These are phyloP conservation scores for Melanotus villosus DNA, from an alignment of 2,888 invertebrate species.

Conservation along the genomic window DNA sequence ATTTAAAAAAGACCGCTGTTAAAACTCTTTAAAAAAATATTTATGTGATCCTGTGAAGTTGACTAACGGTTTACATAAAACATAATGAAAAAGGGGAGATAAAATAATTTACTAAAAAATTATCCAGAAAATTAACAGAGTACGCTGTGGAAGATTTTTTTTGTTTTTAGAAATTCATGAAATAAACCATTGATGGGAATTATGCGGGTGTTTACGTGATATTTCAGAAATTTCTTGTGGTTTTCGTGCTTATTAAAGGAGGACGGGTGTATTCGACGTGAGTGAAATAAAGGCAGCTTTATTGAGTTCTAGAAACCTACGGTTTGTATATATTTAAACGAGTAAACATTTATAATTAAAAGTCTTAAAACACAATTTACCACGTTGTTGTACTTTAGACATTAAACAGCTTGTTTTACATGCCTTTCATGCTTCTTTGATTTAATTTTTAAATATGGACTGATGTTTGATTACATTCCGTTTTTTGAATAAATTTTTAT, in stretches of 20 bases:
- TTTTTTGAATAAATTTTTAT: too few species aligned
- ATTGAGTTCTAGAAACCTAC: conserved; percentile 11
- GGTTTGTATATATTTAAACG: conserved; percentile 32
- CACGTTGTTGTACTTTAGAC: conserved; percentile 14
- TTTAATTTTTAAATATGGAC: not conserved
- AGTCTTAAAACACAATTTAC: conserved; percentile 29
- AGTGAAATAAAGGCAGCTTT: not conserved
- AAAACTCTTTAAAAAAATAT: too few species aligned
- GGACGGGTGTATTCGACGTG: conserved; percentile 11
- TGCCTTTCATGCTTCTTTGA: not conserved
- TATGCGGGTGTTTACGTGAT: not conserved
- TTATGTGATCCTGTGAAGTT: too few species aligned
- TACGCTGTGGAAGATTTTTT: too few species aligned
- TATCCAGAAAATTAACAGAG: too few species aligned
- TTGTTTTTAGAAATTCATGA: too few species aligned
- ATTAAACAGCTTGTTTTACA: not conserved
- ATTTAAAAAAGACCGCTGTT: too few species aligned
- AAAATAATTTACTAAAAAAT: too few species aligned
- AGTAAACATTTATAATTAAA: conserved; percentile 44
- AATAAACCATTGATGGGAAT: not conserved
- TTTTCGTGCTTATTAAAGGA: not conserved
- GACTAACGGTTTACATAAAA: too few species aligned
- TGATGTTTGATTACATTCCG: too few species aligned
- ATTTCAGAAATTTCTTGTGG: too few species aligned
- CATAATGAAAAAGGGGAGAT: too few species aligned